phyloP scores from a whole-genome alignment of 2,797 vertebrate genomes.

The Anableps anableps region DNA sequence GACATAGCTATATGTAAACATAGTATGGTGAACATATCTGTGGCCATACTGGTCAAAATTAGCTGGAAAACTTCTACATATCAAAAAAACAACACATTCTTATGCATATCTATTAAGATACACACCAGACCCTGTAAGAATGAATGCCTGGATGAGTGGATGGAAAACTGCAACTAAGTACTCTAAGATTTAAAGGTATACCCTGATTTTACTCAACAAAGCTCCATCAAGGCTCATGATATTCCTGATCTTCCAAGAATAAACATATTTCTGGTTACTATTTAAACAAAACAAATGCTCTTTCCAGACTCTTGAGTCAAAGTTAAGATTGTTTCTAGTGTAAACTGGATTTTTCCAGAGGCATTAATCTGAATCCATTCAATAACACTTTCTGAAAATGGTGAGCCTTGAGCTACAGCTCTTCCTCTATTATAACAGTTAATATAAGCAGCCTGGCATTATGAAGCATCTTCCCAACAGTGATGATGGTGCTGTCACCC shows the following conservation, averaged over 20 bases:
- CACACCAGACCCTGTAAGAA: too few relatives aligned
- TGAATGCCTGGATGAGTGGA: not conserved
- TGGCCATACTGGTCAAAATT: not conserved
- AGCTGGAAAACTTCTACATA: too few relatives aligned
- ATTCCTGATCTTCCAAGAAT: not conserved
- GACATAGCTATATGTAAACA: not conserved
- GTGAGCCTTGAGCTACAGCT: constrained; percentile 65
- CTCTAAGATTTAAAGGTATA: not conserved
- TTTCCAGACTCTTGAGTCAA: not conserved
- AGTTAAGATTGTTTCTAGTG: not conserved
- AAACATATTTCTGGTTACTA: not conserved
- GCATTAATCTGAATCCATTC: not conserved
- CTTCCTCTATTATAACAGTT: constrained; percentile 61
- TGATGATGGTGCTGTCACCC: constrained; percentile 2
- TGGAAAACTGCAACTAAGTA: not conserved
- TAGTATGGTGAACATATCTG: not conserved
- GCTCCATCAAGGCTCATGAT: not conserved
- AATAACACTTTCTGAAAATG: constrained; percentile 48
- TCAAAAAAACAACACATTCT: too few relatives aligned
- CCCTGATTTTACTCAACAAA: not conserved
- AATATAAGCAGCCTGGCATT: constrained; percentile 42
- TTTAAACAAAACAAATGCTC: not conserved
- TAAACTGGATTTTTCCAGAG: not conserved
- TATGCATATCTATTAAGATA: too few relatives aligned
- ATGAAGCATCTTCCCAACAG: constrained; percentile 56